Percentiles rank a stretch among this genome's conserved stretches.
Evolutionary conservation across 2,113 vertebrate genomes (phyloP).

Genomic region (Ciconia stormi): DNA sequence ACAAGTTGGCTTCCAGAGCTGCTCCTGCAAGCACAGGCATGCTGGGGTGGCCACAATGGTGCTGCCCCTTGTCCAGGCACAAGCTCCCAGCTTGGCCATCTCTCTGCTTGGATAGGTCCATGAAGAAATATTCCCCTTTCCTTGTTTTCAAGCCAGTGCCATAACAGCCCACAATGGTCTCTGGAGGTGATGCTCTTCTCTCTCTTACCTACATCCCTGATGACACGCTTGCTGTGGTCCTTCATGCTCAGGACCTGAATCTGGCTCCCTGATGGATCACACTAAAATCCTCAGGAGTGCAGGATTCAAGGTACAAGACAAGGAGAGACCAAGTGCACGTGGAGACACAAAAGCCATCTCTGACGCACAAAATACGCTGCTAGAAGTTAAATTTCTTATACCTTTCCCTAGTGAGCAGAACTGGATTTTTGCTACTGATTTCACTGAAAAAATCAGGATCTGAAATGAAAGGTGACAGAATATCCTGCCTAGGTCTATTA

Average conservation of each 20-base stretch:
- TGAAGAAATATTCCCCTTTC: background rate
- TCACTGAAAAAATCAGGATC: background rate
- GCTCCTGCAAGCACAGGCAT: background rate
- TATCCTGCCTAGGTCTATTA: slow-evolving; percentile 44
- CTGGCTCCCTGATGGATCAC: background rate
- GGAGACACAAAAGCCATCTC: background rate
- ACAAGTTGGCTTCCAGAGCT: background rate
- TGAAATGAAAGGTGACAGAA: slow-evolving; percentile 50
- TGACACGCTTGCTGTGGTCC: background rate
- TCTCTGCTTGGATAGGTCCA: background rate
- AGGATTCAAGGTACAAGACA: background rate
- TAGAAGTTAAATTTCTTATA: background rate
- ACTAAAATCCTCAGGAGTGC: background rate
- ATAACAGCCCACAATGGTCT: background rate
- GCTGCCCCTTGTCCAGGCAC: background rate
- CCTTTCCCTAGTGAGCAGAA: background rate
- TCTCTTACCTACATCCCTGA: background rate
- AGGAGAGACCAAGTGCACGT: background rate
- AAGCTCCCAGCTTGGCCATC: background rate
- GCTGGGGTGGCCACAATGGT: accelerated
- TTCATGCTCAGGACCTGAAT: background rate
- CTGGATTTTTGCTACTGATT: slow-evolving; percentile 1
- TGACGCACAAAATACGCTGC: background rate
- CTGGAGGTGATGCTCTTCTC: background rate
- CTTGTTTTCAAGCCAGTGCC: background rate